phyloP scores from a whole-genome alignment of 2,888 invertebrate genomes.

The Salticus scenicus region DNA sequence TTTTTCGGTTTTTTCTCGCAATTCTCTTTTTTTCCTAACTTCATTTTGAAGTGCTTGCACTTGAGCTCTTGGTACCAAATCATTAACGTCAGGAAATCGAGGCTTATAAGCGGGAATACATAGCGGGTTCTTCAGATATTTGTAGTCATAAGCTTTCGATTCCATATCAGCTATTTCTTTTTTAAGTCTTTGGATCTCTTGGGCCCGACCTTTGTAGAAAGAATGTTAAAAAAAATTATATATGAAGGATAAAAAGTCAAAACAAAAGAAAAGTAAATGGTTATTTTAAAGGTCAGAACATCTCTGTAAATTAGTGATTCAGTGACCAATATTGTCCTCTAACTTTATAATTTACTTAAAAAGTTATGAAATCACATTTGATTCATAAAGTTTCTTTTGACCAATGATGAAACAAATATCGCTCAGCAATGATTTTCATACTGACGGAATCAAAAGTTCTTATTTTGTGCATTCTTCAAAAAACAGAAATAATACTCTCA shows the following conservation, averaged over 20 bases:
- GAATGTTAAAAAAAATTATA: neutral
- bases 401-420: too few species aligned
- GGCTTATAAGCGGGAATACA: constrained; percentile 40
- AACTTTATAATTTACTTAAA: too few species aligned
- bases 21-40: constrained; percentile 18
- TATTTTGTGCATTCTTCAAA: too few species aligned
- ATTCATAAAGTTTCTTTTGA: too few species aligned
- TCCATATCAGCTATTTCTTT: constrained; percentile 35
- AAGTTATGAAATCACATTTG: too few species aligned
- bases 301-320: neutral
- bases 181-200: constrained; percentile 42
- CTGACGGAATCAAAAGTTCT: too few species aligned
- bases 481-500: too few species aligned
- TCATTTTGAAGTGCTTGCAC: constrained; percentile 13
- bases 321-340: neutral
- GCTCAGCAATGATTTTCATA: too few species aligned
- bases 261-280: neutral
- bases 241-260: neutral
- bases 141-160: constrained; percentile 42
- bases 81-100: constrained; percentile 29
- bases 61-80: constrained; percentile 34
- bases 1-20: neutral
- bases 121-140: constrained; percentile 38
- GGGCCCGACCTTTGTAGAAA: constrained; percentile 11
- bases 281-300: neutral